Base-by-base conservation (phyloP, 1,140 invertebrate species). In the Mesaphorura yosii region DNA sequence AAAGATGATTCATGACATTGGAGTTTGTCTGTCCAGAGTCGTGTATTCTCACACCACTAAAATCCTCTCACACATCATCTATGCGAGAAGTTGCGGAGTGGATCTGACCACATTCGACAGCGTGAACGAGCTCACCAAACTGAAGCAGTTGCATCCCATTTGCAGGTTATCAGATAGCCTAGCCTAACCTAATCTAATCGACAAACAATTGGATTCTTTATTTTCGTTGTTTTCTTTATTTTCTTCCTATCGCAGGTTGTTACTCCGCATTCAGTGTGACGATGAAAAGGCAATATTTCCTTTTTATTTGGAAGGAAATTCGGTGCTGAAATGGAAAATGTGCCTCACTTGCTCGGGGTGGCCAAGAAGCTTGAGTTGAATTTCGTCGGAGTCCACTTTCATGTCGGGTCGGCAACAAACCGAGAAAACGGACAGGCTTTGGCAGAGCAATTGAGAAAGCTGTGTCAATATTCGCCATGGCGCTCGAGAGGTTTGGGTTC, bases 31-130 rank as follows among this genome's bases (percentile, higher is more conserved):
- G 0, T 77, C 78, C 5, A 80, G 83, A 58, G 94, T 98, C 54
- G 91, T 98, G 62, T 98, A 93, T 72, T 95, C 94, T 34, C 97
- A 98, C 76, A 94, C 95, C 1, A 90, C 91, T 61, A 98, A 98
- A 69, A 88, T 88, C 52, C 77, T 80, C n/a, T 90, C 87, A 20
- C 92, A 93, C 69, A 83, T 98, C 64, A 79, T 81, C 44, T 84
- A 90, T 75, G 90, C 94, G 44, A 75, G 77, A 12, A 75, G 80
- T 29, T 71, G 78, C 6, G 79, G 83, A 4, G 86, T 98, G 22
- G 72, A 78, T 57, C 74, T 79, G 25, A 93, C 96, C 83, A 98
- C 94, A 2, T 96, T 96, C 70, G 95, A 98, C 70, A 96, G 89
- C 65, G 88, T 90, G 70, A 81, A 79, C 48, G 95, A 98, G 72